A percentile compares a stretch with the other conserved stretches of the same genome.
Evolutionary conservation across 2,888 invertebrate genomes (phyloP).

Genomic region (Eilema sororculum): DNA sequence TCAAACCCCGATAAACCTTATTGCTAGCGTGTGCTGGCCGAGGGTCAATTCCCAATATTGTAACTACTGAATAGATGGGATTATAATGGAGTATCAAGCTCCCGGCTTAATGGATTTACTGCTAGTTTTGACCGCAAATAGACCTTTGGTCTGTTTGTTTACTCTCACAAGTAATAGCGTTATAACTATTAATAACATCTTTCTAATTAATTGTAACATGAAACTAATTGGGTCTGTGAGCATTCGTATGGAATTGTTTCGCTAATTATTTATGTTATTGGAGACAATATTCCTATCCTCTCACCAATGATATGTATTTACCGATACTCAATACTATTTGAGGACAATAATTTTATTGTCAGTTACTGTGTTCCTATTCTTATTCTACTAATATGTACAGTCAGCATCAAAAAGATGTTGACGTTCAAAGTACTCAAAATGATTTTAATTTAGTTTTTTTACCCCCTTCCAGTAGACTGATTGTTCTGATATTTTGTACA

Average conservation of each 20-base stretch:
- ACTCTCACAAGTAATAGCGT: constrained; percentile 24
- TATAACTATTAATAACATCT: constrained; percentile 15
- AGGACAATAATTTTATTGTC: not conserved
- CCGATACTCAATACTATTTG: not conserved
- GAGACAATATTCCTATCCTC: not conserved
- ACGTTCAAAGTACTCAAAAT: too few relatives aligned
- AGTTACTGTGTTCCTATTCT: not conserved
- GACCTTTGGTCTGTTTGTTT: constrained; percentile 47
- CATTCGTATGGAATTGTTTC: not conserved
- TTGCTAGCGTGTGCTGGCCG: constrained; percentile 23
- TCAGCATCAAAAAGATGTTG: too few relatives aligned
- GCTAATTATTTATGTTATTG: not conserved
- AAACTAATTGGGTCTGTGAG: constrained; percentile 9
- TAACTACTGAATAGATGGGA: constrained; percentile 54
- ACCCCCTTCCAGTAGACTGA: too few relatives aligned
- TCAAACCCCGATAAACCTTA: constrained; percentile 35
- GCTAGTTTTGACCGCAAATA: constrained; percentile 57
- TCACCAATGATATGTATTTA: not conserved
- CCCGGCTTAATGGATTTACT: constrained; percentile 68
- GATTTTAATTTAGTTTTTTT: too few relatives aligned
- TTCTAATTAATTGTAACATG: constrained; percentile 1
- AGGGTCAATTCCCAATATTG: constrained; percentile 53
- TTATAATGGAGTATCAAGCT: constrained; percentile 61
- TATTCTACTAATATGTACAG: not conserved
- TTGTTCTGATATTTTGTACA: too few relatives aligned